A percentile compares a stretch with the other conserved stretches of the same genome.
These are phyloP conservation scores for Calliphora vomitoria DNA, from an alignment of 2,888 invertebrate genomes.

Conservation along the genomic window DNA sequence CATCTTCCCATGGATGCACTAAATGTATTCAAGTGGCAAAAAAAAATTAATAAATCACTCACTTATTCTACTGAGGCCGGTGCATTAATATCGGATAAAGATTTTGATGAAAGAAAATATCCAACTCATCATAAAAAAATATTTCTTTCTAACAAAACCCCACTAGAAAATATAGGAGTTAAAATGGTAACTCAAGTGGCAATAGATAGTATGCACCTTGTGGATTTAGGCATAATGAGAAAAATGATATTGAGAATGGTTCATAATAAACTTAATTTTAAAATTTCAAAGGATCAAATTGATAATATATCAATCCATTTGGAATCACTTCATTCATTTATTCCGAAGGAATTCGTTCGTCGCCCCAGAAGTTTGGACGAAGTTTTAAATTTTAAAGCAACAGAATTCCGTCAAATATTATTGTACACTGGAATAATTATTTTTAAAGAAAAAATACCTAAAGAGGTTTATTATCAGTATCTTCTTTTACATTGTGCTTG, in stretches of 20 bases:
- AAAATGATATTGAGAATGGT: constrained; percentile 37
- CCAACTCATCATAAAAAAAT: constrained; percentile 28
- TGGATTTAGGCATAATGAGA: constrained; percentile 47
- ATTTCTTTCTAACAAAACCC: constrained; percentile 31
- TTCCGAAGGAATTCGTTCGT: constrained; percentile 4
- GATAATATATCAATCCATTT: not conserved
- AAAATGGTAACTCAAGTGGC: constrained; percentile 56
- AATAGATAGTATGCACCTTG: constrained; percentile 61
- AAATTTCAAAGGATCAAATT: not conserved
- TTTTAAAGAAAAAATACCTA: constrained; percentile 61
- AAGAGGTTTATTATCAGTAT: constrained; percentile 54
- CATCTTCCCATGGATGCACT: constrained; percentile 24
- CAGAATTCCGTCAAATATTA: not conserved
- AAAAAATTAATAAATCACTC: constrained; percentile 2
- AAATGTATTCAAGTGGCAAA: constrained; percentile 38
- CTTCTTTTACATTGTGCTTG: not conserved
- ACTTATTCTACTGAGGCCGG: not conserved
- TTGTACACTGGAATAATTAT: constrained; percentile 22
- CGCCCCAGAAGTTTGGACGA: not conserved
- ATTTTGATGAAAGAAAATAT: constrained; percentile 52
- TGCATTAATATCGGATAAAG: constrained; percentile 40
- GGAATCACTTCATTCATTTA: not conserved
- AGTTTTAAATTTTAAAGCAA: too few species aligned
- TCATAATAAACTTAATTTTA: constrained; percentile 17
- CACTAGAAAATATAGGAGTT: constrained; percentile 38